A percentile compares a stretch with the other conserved stretches of the same genome.
Evolutionary conservation across 2,888 invertebrate genomes (phyloP).

Genomic region (Parascotia fuliginaria): DNA sequence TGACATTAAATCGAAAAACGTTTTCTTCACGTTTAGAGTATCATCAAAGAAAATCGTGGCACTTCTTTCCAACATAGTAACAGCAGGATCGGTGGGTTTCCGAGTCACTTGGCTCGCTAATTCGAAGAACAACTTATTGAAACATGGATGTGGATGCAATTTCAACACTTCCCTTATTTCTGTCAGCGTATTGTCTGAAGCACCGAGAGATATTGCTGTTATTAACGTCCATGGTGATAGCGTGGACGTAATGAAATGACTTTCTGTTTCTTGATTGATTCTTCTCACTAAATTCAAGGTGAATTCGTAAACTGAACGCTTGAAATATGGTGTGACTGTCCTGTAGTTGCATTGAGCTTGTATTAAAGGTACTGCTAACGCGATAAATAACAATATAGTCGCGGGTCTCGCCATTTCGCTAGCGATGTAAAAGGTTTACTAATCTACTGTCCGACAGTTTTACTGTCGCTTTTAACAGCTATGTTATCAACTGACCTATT

Average conservation of each 20-base stretch:
- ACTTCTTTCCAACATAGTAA: slow-evolving; percentile 58
- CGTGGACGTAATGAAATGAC: slow-evolving; percentile 69
- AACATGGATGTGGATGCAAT: slow-evolving; percentile 62
- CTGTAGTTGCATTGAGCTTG: slow-evolving; percentile 52
- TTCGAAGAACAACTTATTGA: slow-evolving; percentile 64
- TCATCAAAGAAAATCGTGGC: slow-evolving; percentile 63
- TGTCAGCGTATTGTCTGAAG: slow-evolving; percentile 54
- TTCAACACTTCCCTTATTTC: slow-evolving; percentile 60
- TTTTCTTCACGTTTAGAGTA: slow-evolving; percentile 44
- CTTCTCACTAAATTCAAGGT: slow-evolving; percentile 51
- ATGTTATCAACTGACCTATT: slow-evolving; percentile 46
- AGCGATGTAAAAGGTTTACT: slow-evolving; percentile 39
- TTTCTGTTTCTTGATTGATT: slow-evolving; percentile 62
- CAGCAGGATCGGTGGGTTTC: slow-evolving; percentile 32
- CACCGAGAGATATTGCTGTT: slow-evolving; percentile 63
- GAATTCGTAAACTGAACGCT: slow-evolving; percentile 61
- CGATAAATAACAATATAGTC: slow-evolving; percentile 41
- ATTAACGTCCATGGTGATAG: slow-evolving; percentile 71
- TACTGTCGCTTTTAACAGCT: slow-evolving; percentile 36
- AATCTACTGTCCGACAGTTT: slow-evolving; percentile 34
- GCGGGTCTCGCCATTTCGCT: slow-evolving; percentile 50
- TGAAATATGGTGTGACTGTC: slow-evolving; percentile 45
- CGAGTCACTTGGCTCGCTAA: slow-evolving; percentile 48
- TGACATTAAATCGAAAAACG: slow-evolving; percentile 47
- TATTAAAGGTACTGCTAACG: slow-evolving; percentile 33